Evolutionary conservation across 1,140 invertebrate genomes (phyloP).

Genomic region (Harpegnathos saltator): DNA sequence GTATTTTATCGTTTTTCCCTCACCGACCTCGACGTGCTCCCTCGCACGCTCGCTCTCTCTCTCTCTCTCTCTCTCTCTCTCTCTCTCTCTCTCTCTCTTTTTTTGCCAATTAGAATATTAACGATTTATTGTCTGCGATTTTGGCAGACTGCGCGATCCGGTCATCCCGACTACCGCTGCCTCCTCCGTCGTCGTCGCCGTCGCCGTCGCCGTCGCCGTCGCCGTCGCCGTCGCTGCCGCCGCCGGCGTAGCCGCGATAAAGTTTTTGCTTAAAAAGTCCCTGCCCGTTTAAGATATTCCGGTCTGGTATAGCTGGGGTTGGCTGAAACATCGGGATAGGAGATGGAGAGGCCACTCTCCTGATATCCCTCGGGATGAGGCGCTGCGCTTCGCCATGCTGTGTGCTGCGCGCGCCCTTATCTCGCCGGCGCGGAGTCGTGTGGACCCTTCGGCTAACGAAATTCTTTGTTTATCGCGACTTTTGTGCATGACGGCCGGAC

Average conservation of each 20-base stretch:
- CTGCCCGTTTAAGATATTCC: slow-evolving; percentile 83
- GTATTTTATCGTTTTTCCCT: slow-evolving; percentile 65
- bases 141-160: slow-evolving; percentile 56
- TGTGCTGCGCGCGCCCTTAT: slow-evolving; percentile 78
- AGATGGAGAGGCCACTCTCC: slow-evolving; percentile 77
- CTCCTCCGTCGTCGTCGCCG: slow-evolving; percentile 54
- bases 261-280: slow-evolving; percentile 81
- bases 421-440: slow-evolving; percentile 74
- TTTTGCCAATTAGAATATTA: slow-evolving; percentile 78
- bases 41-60: too few species aligned
- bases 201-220: too few species aligned
- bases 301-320: slow-evolving; percentile 78
- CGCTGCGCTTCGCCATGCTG: slow-evolving; percentile 69
- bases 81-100: slow-evolving; percentile 21
- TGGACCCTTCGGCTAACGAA: slow-evolving; percentile 11
- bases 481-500: slow-evolving; percentile 14
- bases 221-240: slow-evolving; percentile 53
- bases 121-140: slow-evolving; percentile 69
- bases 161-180: slow-evolving; percentile 47
- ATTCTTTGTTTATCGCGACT: slow-evolving; percentile 56
- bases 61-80: slow-evolving; percentile 1
- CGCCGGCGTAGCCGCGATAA: slow-evolving; percentile 70
- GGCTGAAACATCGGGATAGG: slow-evolving; percentile 74
- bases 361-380: slow-evolving; percentile 83
- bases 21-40: not conserved